Base-by-base conservation (phyloP, 2,888 invertebrate genomes). In the Pantelozetes paolii region DNA sequence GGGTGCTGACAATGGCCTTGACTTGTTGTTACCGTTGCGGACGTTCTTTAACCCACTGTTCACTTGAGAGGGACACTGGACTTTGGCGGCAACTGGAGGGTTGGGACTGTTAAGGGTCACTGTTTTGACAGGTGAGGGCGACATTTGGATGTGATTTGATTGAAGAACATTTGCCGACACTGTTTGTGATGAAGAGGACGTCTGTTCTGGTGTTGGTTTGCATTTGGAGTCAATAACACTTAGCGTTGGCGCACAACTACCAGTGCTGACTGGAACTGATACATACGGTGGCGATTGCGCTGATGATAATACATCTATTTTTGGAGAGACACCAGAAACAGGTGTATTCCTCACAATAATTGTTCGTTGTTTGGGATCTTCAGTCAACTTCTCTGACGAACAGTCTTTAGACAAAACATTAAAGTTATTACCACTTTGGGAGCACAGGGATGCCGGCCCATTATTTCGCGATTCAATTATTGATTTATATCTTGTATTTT, bases 221-320 rank as follows among this genome's bases (percentile, higher is more conserved):
- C 9, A 6, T 62, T 62, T 62, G 32, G 62, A 62, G 62, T 62
- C 62, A 62, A 62, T 30, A 62, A 62, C 62, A 62, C 62, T 62
- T 32, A 6, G 32, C n/a, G 62, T 62, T 28, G 13, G 62, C 62
- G 62, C 62, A 62, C 48, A 11, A 18, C 18, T n/a, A 48, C 15
- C 28, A 6, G 26, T 28, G 20, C 57, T 3, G 2, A 8, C 57
- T 50, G n/a, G n/a, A 50, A 50, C 50, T 15, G 57, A 57, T 57
- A 5, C 57, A 57, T 8, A 23, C 26, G 62, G 28, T 62, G 32
- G 62, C 62, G 62, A 62, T 62, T 28, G 62, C 62, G 62, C 62
- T 6, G 62, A 62, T n/a, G 26, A 32, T 62, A 32, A 62, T 1
- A 5, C 23, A 23, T 54, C 62, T 62, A 62, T 62, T 62, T 62